phyloP scores from a whole-genome alignment of 1,140 invertebrate genomes.

The Macrocentrus cingulum region DNA sequence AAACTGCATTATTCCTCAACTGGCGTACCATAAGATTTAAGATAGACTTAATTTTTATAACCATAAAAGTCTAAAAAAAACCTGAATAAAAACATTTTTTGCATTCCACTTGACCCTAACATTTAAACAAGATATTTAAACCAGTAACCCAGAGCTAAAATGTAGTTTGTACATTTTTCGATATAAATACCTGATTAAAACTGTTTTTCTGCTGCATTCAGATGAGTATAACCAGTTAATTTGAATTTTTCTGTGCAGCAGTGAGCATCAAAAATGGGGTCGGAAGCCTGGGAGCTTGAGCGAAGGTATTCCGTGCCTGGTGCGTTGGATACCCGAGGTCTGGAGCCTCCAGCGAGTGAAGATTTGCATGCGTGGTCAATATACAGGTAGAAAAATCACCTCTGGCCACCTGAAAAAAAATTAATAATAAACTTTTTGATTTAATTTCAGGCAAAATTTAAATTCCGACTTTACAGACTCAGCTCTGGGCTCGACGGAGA shows the following conservation, averaged over 20 bases:
- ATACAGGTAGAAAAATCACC: slow-evolving; percentile 68
- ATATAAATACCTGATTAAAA: too few species aligned
- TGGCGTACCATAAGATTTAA: too few species aligned
- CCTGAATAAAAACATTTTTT: too few species aligned
- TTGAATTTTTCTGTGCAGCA: slow-evolving; percentile 9
- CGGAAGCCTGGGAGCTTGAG: slow-evolving; percentile 68
- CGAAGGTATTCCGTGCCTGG: slow-evolving; percentile 81
- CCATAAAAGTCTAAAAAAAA: too few species aligned
- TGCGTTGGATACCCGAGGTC: slow-evolving; percentile 67
- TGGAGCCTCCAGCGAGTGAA: slow-evolving; percentile 69
- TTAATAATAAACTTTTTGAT: too few species aligned
- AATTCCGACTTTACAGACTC: slow-evolving; percentile 95
- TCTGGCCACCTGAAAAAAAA: too few species aligned
- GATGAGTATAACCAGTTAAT: neutral
- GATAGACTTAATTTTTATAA: too few species aligned
- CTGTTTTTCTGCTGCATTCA: neutral
- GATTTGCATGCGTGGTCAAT: slow-evolving; percentile 95
- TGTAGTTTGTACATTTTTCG: too few species aligned
- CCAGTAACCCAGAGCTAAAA: too few species aligned
- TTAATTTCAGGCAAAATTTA: slow-evolving; percentile 82
- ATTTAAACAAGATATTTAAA: too few species aligned
- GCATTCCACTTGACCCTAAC: too few species aligned
- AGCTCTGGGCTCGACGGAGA: slow-evolving; percentile 85
- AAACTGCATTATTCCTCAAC: too few species aligned
- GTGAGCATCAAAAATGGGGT: slow-evolving; percentile 42